These are phyloP conservation scores for Picathartes gymnocephalus DNA, from an alignment of 2,113 vertebrate species.

Conservation along the genomic window DNA sequence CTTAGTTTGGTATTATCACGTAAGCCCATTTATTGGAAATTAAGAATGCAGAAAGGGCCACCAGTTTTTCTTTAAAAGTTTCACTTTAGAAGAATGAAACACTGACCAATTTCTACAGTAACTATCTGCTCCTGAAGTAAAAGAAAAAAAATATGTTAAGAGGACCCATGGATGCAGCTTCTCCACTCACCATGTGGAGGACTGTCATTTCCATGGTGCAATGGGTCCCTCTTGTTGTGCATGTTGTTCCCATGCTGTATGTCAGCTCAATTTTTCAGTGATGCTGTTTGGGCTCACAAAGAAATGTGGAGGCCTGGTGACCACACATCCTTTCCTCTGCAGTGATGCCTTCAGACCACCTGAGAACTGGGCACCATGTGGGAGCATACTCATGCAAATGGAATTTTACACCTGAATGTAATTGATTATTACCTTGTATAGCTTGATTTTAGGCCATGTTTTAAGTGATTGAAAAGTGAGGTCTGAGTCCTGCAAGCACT, in stretches of 20 bases:
- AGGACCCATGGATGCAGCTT: neutral
- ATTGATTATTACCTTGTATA: neutral
- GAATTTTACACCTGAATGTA: neutral
- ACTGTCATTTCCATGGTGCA: neutral
- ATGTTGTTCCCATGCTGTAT: neutral
- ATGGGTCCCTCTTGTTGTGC: neutral
- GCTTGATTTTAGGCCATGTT: neutral
- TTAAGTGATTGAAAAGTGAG: neutral
- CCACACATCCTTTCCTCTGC: neutral
- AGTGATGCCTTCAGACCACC: neutral
- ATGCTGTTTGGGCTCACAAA: neutral
- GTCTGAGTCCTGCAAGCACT: neutral
- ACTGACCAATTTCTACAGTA: neutral
- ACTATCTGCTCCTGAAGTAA: neutral
- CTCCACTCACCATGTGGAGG: neutral
- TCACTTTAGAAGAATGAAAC: neutral
- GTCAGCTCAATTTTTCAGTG: neutral
- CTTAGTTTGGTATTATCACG: neutral
- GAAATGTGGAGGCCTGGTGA: accelerated
- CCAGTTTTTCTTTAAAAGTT: neutral
- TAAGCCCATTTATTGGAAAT: neutral
- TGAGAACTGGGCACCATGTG: accelerated
- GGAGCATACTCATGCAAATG: accelerated
- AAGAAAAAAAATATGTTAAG: too few species aligned
- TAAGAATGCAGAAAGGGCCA: neutral